These are phyloP conservation scores for Phyllotreta cruciferae DNA, from an alignment of 2,888 invertebrate species.

Conservation along the genomic window DNA sequence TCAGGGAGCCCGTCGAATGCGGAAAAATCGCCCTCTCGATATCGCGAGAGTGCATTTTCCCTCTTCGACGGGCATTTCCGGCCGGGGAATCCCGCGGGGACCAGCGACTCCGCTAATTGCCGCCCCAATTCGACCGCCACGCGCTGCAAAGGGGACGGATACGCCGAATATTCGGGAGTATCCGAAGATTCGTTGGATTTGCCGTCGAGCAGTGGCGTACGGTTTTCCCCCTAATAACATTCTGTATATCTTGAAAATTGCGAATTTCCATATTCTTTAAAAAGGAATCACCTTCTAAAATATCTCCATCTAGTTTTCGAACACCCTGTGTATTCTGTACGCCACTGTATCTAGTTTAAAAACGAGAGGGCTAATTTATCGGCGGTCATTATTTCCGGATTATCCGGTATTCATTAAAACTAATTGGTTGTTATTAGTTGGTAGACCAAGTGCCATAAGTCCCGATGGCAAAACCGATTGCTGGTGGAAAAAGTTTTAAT, in stretches of 20 bases:
- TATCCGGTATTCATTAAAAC: conserved; percentile 42
- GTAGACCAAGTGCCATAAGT: conserved; percentile 39
- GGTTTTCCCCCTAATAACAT: too few species aligned
- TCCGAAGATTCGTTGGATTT: too few species aligned
- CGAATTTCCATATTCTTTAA: too few species aligned
- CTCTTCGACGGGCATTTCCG: conserved; percentile 46
- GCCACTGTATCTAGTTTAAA: conserved; percentile 27
- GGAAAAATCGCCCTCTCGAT: conserved; percentile 26
- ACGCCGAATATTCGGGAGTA: neutral
- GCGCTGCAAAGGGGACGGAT: neutral
- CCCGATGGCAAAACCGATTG: conserved; percentile 35
- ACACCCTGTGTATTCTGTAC: too few species aligned
- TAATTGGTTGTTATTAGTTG: conserved; percentile 42
- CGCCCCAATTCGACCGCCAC: conserved; percentile 38
- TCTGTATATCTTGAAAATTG: too few species aligned
- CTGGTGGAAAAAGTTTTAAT: conserved; percentile 29
- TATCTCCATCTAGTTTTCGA: too few species aligned
- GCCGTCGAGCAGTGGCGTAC: too few species aligned
- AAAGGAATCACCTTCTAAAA: neutral
- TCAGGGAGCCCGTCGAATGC: conserved; percentile 28
- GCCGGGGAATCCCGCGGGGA: conserved; percentile 58
- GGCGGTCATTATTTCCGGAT: conserved; percentile 51
- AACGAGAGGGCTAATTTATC: conserved; percentile 45
- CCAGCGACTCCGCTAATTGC: conserved; percentile 58
- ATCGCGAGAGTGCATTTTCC: conserved; percentile 28